Evolutionary conservation across 2,888 invertebrate species (phyloP).

Genomic region (Diadromus collaris): DNA sequence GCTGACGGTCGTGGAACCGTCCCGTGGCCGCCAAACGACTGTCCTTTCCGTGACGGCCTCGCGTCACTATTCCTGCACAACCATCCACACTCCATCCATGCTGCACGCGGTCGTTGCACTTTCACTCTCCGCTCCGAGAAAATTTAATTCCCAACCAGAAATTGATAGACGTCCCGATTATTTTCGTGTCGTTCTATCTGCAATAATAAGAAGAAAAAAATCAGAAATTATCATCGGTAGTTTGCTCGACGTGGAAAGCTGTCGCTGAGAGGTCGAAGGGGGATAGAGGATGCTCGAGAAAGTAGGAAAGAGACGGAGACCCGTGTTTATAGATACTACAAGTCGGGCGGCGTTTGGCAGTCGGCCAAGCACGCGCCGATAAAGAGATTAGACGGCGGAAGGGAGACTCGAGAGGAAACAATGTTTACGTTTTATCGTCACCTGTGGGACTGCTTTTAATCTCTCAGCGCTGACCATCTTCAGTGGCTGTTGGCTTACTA

Average conservation of each 20-base stretch:
- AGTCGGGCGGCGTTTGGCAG: slow-evolving; percentile 66
- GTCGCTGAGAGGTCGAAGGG: too few relatives aligned
- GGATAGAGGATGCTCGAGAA: neutral
- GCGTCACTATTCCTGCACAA: too few relatives aligned
- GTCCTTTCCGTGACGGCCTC: too few relatives aligned
- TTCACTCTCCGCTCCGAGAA: neutral
- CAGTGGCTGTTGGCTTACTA: neutral
- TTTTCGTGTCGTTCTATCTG: neutral
- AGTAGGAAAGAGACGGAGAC: neutral
- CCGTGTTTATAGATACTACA: slow-evolving; percentile 19
- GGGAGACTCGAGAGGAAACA: slow-evolving; percentile 66
- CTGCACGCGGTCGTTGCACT: neutral
- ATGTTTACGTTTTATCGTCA: slow-evolving; percentile 69
- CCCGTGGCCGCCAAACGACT: too few relatives aligned
- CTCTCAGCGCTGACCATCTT: slow-evolving; percentile 38
- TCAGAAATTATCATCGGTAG: neutral
- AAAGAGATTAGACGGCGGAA: slow-evolving; percentile 73
- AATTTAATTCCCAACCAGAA: neutral
- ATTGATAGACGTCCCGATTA: neutral
- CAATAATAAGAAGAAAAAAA: neutral
- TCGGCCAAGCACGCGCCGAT: slow-evolving; percentile 75
- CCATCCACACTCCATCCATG: neutral
- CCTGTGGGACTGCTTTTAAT: slow-evolving; percentile 53
- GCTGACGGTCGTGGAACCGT: too few relatives aligned
- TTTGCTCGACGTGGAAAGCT: neutral